Evolutionary conservation across 2,888 invertebrate species (phyloP).

Genomic region (Drosophila fungiperda): DNA sequence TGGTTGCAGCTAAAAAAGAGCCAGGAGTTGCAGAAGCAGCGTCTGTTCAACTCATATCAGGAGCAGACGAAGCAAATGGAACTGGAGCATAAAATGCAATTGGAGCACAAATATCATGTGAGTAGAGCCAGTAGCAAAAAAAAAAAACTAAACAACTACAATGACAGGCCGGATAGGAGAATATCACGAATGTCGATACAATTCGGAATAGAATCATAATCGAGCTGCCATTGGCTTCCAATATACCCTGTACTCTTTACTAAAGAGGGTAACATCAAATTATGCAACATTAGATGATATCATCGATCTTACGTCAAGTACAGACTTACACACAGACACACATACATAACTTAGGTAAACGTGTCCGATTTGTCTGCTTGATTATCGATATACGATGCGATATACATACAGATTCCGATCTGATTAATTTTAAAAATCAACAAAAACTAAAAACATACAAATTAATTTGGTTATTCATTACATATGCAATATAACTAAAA

Average conservation of each 20-base stretch:
- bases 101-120: constrained; percentile 95
- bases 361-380: neutral
- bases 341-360: too few species aligned
- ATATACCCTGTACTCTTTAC: constrained; percentile 1
- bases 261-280: neutral
- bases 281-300: neutral
- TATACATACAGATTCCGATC: neutral
- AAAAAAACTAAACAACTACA: neutral
- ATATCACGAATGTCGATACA: neutral
- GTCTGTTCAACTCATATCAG: constrained; percentile 95
- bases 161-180: neutral
- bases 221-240: constrained; percentile 10
- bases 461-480: neutral
- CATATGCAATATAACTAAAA: neutral
- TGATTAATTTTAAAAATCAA: neutral
- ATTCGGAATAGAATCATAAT: constrained; percentile 1
- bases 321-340: neutral
- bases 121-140: constrained; percentile 56
- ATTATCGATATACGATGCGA: neutral
- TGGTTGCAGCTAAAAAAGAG: constrained; percentile 94
- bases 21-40: constrained; percentile 96
- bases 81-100: constrained; percentile 95
- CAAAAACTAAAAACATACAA: neutral
- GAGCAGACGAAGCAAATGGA: constrained; percentile 96
- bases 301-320: neutral